These are phyloP conservation scores for Takifugu bimaculatus DNA, from an alignment of 2,113 vertebrate species.

Conservation along the genomic window DNA sequence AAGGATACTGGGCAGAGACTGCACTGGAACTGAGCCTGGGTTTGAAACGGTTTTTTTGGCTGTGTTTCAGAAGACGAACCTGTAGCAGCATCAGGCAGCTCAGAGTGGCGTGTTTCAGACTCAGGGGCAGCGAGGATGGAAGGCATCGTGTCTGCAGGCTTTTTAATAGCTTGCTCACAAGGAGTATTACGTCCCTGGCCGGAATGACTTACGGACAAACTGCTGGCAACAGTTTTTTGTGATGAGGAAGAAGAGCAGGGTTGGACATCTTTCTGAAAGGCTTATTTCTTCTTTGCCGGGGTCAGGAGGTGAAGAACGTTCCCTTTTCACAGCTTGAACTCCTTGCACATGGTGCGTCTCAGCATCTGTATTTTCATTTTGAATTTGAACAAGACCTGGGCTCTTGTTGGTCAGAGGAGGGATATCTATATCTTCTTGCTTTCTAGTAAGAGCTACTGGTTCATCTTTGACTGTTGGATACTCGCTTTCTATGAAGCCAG, in stretches of 20 bases:
- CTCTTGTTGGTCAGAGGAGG: conserved; percentile 24
- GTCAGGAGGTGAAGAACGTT: conserved; percentile 24
- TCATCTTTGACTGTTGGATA: conserved; percentile 40
- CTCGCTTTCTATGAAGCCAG: conserved; percentile 70
- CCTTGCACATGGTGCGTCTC: conserved; percentile 30
- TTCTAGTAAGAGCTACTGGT: conserved; percentile 21
- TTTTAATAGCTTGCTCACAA: conserved; percentile 68
- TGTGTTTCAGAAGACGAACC: conserved; percentile 48
- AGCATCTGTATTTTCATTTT: conserved; percentile 27
- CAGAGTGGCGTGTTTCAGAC: conserved; percentile 70
- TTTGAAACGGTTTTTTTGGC: conserved; percentile 63
- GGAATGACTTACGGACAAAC: conserved; percentile 69
- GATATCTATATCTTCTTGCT: conserved; percentile 38
- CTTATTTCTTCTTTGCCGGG: conserved; percentile 55
- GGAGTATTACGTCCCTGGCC: conserved; percentile 72
- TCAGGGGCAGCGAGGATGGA: conserved; percentile 80
- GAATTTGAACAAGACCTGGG: conserved; percentile 19
- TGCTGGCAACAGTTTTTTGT: conserved; percentile 72
- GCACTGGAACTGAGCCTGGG: conserved; percentile 92
- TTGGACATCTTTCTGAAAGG: conserved; percentile 74
- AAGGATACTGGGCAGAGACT: conserved; percentile 91
- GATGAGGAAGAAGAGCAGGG: conserved; percentile 66
- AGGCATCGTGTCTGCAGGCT: conserved; percentile 71
- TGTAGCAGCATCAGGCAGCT: conserved; percentile 28
- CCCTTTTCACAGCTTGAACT: conserved; percentile 14